Evolutionary conservation across 2,888 invertebrate genomes (phyloP), one percentile per base, ranked within the genome.

Genomic region (Apomyelois bistriatella): DNA sequence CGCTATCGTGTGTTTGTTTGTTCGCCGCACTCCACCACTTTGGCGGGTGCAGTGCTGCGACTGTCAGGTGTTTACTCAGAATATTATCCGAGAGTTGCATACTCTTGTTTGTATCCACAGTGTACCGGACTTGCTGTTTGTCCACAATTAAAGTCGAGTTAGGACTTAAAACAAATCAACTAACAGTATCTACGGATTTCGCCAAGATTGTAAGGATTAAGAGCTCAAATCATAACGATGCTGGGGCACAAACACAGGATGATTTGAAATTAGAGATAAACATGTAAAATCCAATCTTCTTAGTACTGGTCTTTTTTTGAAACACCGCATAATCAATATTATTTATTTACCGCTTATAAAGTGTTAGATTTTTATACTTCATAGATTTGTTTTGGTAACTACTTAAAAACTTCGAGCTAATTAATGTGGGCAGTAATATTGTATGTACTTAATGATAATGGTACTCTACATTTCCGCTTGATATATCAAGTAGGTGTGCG

Each of bases 61-160:
- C 74, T 83, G 85, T 80, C 85, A 83, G 72, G 68, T 87, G 79
- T 85, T 85, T 82, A 72, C 80, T 68, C 58, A 69, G 70, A 72
- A 79, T 75, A 79, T 80, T 76, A 81, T 70, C 68, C 68, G 60
- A 69, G 62, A 66, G 64, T 63, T 66, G 67, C 66, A 61, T 66
- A 70, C 69, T 69, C 63, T 64, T 70, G 68, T 74, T 75, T 72
- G 71, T 61, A 63, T 61, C 64, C 64, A 60, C 61, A 66, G 67
- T 74, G 69, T 73, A 70, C 68, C 65, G 59, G 59, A 64, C 62
- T 65, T 62, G 63, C 68, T 68, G 65, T 72, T 74, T 68, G 68
- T 62, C 74, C 65, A 66, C 73, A 73, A 75, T 77, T 74, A 71
- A 73, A 75, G 66, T 68, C 65, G 58, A 68, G 66, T 53, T 53